Base-by-base conservation (phyloP, 2,797 vertebrate genomes). In the Schizothorax lantsangensis region DNA sequence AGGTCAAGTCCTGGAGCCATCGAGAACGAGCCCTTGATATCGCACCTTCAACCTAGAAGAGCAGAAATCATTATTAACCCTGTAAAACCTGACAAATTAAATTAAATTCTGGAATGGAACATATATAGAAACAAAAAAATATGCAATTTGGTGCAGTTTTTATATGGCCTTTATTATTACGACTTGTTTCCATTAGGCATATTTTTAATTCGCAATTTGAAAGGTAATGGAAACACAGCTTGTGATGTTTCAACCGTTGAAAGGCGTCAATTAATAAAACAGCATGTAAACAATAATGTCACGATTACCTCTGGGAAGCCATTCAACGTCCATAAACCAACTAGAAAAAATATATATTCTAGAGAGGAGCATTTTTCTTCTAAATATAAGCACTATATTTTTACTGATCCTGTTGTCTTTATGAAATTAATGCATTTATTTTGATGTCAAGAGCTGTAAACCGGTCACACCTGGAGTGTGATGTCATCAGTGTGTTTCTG, bases 1-100 rank as follows among this genome's bases (percentile, higher is more conserved):
- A 95, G 45, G 95, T 94, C 88, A 99, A 90, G 89, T 98, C 97
- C 85, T 97, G 95, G 54, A 97, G 92, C 97, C 98, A 99, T 75
- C 92, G 94, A 78, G 87, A 91, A 88, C 90, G 96, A 80, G 97
- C 97, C 88, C 95, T 95, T 12, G 94, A 96, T 90, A 99, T 93
- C 59, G 97, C 96, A 38, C 91, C 92, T 95, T 98, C 97, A 88
- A 98, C 95, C 98, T 98, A 89, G 9, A 88, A 91, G 33, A 33
- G 14, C 14, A 64, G 17, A 57, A 43, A 84, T 49, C 0, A 83
- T 36, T 30, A n/a, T 54, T 40, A 17, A 57, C 45, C n/a, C 21
- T 45, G 26, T 33, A 33, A 75, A 75, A 47, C 73, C 4, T 19
- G n/a, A 30, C n/a, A 47, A 17, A 47, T 14, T 30, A 62, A 26